These are phyloP conservation scores for Pocillopora damicornis DNA, from an alignment of 64 coral and sea anemone species.

Conservation along the genomic window DNA sequence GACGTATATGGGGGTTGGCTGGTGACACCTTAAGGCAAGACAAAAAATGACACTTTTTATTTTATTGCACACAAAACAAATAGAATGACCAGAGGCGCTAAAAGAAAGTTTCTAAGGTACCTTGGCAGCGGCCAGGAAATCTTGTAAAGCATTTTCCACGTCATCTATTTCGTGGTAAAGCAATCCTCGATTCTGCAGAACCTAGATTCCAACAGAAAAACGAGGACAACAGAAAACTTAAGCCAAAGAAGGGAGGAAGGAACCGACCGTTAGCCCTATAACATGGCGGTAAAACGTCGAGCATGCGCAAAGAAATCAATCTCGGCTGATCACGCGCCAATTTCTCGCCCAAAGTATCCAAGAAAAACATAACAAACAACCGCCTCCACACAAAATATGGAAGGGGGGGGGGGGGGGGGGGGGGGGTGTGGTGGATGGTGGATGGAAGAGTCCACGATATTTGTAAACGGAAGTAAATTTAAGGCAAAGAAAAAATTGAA, in stretches of 20 bases:
- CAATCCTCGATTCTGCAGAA: constrained; percentile 96
- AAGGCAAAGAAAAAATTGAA: no score
- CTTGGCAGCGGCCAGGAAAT: constrained; percentile 80
- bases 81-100: neutral
- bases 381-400: neutral
- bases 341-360: no score
- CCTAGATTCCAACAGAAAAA: constrained; percentile 16
- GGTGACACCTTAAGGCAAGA: constrained; percentile 60
- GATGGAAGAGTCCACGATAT: no score
- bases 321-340: no score
- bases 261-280: no score
- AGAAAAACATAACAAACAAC: neutral
- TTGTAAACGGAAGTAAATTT: no score
- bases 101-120: constrained; percentile 6
- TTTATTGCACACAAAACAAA: neutral
- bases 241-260: no score
- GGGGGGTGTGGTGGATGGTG: no score
- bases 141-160: constrained; percentile 83
- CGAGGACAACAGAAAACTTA: neutral
- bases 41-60: neutral
- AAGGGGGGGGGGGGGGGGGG: no score
- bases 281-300: no score
- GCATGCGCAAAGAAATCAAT: no score
- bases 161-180: constrained; percentile 89
- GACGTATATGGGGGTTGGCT: constrained; percentile 75